Base-by-base conservation (phyloP, 2,888 invertebrate genomes). In the Galerucella calmariensis region DNA sequence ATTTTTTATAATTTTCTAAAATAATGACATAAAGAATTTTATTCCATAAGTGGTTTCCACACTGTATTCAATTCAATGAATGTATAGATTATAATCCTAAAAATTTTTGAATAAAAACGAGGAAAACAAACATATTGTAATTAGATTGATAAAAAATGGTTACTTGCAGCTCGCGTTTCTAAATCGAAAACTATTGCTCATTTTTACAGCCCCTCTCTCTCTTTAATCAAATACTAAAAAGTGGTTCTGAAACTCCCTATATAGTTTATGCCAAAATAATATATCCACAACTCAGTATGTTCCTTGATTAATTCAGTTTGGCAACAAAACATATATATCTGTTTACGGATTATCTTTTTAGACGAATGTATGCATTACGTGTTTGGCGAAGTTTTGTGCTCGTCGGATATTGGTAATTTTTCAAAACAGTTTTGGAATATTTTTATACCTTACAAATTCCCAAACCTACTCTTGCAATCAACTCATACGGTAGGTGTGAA, bases 281-380 rank as follows among this genome's bases (percentile, higher is more conserved):
- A 44, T 65, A 65, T 56, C 56, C n/a, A 56, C 20, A 53, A 16
- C 20, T 44, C 63, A 63, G 44, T 65, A 65, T 65, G 63, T 20
- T 65, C 46, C 20, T 46, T 65, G 63, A 65, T 65, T 65, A 65
- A 65, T 65, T 65, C 46, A 11, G 10, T 65, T 65, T 65, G 63
- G 63, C 63, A 65, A 46, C n/a, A 46, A 4, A 41, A 46, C 6
- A n/a, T 20, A n/a, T 46, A 65, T 65, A 16, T 65, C 46, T 65
- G 63, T 65, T 20, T 46, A 46, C 46, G 63, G 63, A 44, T 65
- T 65, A 44, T 65, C 46, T 44, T 65, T 3, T n/a, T 46, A 46
- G 44, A 65, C 41, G 24, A 44, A 65, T 65, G 20, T 12, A 65
- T 65, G 56, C 56, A 56, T 56, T 56, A 56, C 56, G 56, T 56